phyloP scores from a whole-genome alignment of 2,888 invertebrate species.

The Clivina fossor region DNA sequence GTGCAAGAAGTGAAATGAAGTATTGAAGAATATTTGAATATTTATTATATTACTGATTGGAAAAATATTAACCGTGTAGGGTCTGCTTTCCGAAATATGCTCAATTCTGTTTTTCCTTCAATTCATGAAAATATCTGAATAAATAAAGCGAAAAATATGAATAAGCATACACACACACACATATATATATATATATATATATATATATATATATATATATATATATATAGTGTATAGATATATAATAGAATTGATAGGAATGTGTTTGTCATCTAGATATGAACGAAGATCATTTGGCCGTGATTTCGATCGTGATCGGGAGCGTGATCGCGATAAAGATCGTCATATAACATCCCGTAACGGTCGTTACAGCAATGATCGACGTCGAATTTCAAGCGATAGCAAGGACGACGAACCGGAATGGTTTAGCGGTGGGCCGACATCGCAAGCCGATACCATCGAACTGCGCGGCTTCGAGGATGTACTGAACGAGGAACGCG shows the following conservation, averaged over 20 bases:
- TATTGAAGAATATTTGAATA: no score
- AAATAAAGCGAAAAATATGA: no score
- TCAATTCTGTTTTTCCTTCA: no score
- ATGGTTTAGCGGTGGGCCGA: constrained; percentile 89
- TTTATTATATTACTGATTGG: no score
- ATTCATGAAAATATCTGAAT: no score
- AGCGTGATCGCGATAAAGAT: constrained; percentile 42
- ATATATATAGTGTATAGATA: no score
- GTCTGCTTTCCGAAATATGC: no score
- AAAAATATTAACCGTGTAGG: no score
- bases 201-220: no score
- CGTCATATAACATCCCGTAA: constrained; percentile 52
- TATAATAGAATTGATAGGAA: background rate
- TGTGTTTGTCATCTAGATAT: constrained; percentile 40
- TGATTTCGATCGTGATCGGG: constrained; percentile 54
- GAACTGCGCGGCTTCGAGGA: constrained; percentile 93
- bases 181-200: no score
- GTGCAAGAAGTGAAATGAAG: no score
- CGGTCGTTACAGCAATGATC: constrained; percentile 59
- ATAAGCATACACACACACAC: no score
- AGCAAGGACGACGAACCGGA: constrained; percentile 81
- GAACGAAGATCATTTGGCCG: constrained; percentile 64
- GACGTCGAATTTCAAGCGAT: constrained; percentile 58
- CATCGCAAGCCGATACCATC: constrained; percentile 88
- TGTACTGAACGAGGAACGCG: constrained; percentile 52